These are phyloP conservation scores for Drosophila sp. DNA, from an alignment of 1,140 invertebrate species.

Conservation along the genomic window DNA sequence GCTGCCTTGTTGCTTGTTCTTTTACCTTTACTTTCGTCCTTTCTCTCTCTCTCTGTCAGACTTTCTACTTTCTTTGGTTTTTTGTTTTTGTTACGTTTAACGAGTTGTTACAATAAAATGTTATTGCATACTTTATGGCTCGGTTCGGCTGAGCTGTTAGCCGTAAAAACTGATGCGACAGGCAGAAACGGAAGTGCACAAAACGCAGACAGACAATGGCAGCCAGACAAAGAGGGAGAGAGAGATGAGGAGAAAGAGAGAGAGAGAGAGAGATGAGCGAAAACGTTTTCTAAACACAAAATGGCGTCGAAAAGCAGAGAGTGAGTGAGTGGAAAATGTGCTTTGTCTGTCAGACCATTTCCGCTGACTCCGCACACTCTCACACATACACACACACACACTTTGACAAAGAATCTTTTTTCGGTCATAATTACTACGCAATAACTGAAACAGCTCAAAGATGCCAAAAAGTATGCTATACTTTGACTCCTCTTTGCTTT, in stretches of 20 bases:
- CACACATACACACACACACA: background rate
- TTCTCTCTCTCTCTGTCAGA: background rate
- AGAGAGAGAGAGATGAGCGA: constrained; percentile 7
- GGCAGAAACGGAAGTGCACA: constrained; percentile 41
- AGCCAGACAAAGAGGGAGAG: background rate
- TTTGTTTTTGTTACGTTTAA: constrained; percentile 59
- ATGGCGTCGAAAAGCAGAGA: constrained; percentile 41
- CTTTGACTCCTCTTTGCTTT: constrained; percentile 22
- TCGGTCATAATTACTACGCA: constrained; percentile 3
- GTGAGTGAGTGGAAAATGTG: background rate
- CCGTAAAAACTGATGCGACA: constrained; percentile 15
- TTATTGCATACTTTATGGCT: constrained; percentile 71
- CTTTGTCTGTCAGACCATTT: constrained; percentile 30
- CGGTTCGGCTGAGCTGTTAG: constrained; percentile 2
- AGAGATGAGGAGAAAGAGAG: background rate
- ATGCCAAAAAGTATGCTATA: constrained; percentile 22
- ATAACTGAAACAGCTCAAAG: background rate
- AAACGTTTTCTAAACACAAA: constrained; percentile 57
- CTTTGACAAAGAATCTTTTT: constrained; percentile 11
- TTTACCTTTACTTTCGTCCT: constrained; percentile 14
- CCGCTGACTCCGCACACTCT: constrained; percentile 3
- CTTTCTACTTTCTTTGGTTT: constrained; percentile 19
- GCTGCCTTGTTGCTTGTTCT: constrained; percentile 13
- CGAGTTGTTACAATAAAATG: constrained; percentile 76
- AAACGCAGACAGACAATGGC: constrained; percentile 35